Evolutionary conservation across 1,140 invertebrate genomes (phyloP).

Genomic region (Aphidius ervi): DNA sequence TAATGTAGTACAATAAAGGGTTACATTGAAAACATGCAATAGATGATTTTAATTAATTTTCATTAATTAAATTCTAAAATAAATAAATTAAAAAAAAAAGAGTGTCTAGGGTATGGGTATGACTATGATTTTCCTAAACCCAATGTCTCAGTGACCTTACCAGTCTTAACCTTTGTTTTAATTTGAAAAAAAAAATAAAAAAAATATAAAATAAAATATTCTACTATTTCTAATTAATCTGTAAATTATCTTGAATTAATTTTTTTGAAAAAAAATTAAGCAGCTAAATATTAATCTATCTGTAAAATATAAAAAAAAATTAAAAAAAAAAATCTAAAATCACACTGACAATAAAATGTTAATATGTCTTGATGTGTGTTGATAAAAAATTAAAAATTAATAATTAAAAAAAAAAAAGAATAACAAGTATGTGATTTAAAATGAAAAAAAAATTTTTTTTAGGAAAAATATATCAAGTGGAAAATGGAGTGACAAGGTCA

Average conservation of each 20-base stretch:
- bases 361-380: too few species aligned
- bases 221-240: background rate
- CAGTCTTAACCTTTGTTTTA: constrained; percentile 7
- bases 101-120: constrained; percentile 50
- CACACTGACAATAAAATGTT: too few species aligned
- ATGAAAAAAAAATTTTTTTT: constrained; percentile 18
- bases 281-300: too few species aligned
- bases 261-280: too few species aligned
- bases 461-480: constrained; percentile 8
- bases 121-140: constrained; percentile 45
- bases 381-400: background rate
- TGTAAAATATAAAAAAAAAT: too few species aligned
- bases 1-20: too few species aligned
- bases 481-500: constrained; percentile 39
- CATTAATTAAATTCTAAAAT: constrained; percentile 19
- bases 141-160: constrained; percentile 54
- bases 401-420: background rate
- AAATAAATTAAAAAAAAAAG: constrained; percentile 17
- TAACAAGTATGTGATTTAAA: constrained; percentile 7
- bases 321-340: too few species aligned
- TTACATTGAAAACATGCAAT: constrained; percentile 27
- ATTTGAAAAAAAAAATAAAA: background rate
- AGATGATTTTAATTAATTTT: background rate
- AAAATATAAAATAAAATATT: constrained; percentile 1
- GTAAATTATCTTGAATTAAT: too few species aligned